Evolutionary conservation across 2,797 vertebrate species (phyloP).

Genomic region (Sebastiscus albofasciatus): DNA sequence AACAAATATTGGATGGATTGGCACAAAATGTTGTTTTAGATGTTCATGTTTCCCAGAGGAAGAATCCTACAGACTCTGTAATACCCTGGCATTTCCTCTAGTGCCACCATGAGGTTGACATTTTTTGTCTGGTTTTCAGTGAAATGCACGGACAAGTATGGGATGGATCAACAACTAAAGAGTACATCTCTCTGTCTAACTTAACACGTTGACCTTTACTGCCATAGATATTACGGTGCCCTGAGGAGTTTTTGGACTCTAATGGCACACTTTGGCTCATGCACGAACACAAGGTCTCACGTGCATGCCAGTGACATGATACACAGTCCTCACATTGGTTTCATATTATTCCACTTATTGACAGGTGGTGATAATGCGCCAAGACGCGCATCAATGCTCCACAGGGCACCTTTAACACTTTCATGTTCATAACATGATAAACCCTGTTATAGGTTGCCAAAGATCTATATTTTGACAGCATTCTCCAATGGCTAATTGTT

Average conservation of each 20-base stretch:
- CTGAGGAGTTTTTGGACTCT: neutral
- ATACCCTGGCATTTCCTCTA: neutral
- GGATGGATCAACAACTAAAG: neutral
- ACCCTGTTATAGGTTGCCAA: neutral
- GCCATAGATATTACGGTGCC: neutral
- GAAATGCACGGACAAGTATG: neutral
- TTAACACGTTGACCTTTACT: neutral
- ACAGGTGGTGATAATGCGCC: neutral
- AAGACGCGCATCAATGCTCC: neutral
- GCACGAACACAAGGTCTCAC: neutral
- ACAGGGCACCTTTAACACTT: neutral
- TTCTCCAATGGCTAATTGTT: neutral
- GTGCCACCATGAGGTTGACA: neutral
- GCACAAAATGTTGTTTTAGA: neutral
- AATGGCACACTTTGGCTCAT: neutral
- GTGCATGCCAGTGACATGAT: neutral
- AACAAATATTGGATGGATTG: neutral
- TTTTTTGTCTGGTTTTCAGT: neutral
- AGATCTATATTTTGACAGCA: neutral
- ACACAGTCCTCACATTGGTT: neutral
- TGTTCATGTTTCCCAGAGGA: too few species aligned
- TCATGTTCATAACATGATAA: neutral
- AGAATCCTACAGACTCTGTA: too few species aligned
- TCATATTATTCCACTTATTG: neutral
- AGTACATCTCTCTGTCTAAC: neutral